Conservation (phyloP, 2,888 invertebrate genomes). For the Stenotaenia linearis region DNA sequence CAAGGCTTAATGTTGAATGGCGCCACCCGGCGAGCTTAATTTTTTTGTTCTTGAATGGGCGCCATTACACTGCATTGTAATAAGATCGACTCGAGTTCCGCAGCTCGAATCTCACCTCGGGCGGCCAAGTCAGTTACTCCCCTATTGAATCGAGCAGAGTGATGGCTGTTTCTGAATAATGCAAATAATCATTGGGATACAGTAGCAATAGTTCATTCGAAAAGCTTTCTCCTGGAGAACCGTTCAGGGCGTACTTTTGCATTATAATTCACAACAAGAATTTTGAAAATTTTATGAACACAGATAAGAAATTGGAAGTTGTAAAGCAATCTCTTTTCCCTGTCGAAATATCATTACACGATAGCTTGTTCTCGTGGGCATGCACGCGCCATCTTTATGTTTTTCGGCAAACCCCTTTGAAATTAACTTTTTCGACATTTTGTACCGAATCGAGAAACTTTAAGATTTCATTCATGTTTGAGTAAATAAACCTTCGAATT, state of each 20-base stretch:
- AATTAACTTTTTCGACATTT: too few species aligned
- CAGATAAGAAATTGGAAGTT: too few species aligned
- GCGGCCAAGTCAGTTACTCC: background rate
- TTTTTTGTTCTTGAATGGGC: background rate
- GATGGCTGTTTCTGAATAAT: background rate
- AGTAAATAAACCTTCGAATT: too few species aligned
- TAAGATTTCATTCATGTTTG: too few species aligned
- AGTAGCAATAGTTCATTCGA: background rate
- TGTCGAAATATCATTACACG: too few species aligned
- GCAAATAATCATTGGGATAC: background rate
- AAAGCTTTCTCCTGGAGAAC: too few species aligned
- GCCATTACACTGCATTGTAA: background rate
- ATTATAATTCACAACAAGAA: background rate
- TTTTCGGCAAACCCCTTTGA: too few species aligned
- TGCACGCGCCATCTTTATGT: too few species aligned
- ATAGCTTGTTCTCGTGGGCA: too few species aligned
- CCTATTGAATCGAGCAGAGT: background rate
- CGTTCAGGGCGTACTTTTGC: too few species aligned
- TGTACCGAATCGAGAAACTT: too few species aligned
- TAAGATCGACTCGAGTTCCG: background rate
- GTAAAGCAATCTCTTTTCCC: too few species aligned
- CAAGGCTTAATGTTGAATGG: background rate
- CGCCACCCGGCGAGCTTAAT: background rate
- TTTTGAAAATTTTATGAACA: background rate
- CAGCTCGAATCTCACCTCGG: background rate